Evolutionary conservation across 2,113 vertebrate genomes (phyloP), one percentile per base, ranked within the genome.

Genomic region (zebrafish (Danio rerio)): DNA sequence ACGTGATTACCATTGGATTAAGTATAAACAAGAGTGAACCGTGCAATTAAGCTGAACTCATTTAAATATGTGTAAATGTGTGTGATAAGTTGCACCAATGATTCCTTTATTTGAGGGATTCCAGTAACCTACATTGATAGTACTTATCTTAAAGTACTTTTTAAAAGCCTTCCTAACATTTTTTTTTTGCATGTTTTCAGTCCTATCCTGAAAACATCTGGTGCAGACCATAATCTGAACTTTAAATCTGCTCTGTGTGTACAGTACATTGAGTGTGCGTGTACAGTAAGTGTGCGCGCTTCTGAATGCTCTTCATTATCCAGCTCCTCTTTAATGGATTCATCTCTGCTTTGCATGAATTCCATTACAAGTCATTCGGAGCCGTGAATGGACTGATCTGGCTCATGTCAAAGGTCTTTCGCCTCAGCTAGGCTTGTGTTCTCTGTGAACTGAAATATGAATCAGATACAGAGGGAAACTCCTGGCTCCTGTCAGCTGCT

Each of bases 321-420:
- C 73, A 18, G 55, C 55, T 61, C 13, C 18, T 50, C 58, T 63
- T 49, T 49, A 77, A 43, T 62, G 59, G 58, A 31, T 78, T 78
- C 15, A 40, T 66, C 61, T 78, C 53, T 58, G 71, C 53, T 74
- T 56, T 58, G 71, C 31, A 74, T 58, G 53, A 40, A 63, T 78
- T 78, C 49, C 49, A n/a, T 78, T 66, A 53, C 16, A 20, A 62
- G n/a, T 13, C n/a, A 21, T 76, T 40, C 1, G 10, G 18, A 77
- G 45, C 53, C 49, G 12, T 53, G 47, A 78, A 53, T 18, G 61
- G 8, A 0, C 0, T 13, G 76, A 53, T 78, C 52, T 78, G 76
- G 13, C 59, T 78, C 42, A 42, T 40, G 76, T 78, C 61, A 78
- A 49, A 40, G 58, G 47, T 63, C 58, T 76, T 45, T 59, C 47